Percentiles rank a stretch among this genome's conserved stretches.
Evolutionary conservation across 2,888 invertebrate genomes (phyloP).

Genomic region (Unio pictorum): DNA sequence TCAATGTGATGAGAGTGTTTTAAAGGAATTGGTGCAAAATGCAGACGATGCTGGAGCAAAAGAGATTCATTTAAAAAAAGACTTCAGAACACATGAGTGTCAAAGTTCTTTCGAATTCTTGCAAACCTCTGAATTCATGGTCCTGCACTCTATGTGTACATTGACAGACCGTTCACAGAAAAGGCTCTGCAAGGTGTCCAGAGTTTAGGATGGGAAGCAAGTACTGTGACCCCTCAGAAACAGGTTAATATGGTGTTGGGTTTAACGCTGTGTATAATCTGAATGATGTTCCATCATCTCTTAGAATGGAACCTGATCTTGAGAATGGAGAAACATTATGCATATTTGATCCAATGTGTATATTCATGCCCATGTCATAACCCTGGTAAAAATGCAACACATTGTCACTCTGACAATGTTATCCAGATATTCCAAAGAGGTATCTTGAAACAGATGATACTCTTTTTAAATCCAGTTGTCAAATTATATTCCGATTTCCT

Average conservation of each 20-base stretch:
- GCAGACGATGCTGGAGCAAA: conserved; percentile 64
- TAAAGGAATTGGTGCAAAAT: conserved; percentile 67
- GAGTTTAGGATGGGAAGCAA: conserved; percentile 57
- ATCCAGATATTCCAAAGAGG: conserved; percentile 28
- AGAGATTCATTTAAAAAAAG: conserved; percentile 56
- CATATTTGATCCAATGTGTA: conserved; percentile 62
- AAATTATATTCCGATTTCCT: conserved; percentile 40
- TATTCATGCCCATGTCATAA: conserved; percentile 44
- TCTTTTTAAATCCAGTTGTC: conserved; percentile 9
- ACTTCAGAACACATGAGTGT: conserved; percentile 38
- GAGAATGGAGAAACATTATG: conserved; percentile 49
- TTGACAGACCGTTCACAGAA: conserved; percentile 46
- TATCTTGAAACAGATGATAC: conserved; percentile 28
- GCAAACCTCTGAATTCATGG: conserved; percentile 45
- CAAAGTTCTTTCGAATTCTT: conserved; percentile 33
- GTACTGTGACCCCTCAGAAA: conserved; percentile 49
- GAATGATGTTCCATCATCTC: conserved; percentile 55
- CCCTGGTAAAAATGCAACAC: conserved; percentile 33
- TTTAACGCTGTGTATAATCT: conserved; percentile 61
- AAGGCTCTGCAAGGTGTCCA: conserved; percentile 52
- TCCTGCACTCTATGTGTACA: conserved; percentile 55
- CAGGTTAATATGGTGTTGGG: conserved; percentile 60
- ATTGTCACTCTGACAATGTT: conserved; percentile 13
- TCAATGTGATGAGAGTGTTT: conserved; percentile 58
- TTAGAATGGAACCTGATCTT: conserved; percentile 36